A percentile compares a stretch with the other conserved stretches of the same genome.
Evolutionary conservation across 1,140 invertebrate species (phyloP).

Genomic region (Pentalonia nigronervosa): DNA sequence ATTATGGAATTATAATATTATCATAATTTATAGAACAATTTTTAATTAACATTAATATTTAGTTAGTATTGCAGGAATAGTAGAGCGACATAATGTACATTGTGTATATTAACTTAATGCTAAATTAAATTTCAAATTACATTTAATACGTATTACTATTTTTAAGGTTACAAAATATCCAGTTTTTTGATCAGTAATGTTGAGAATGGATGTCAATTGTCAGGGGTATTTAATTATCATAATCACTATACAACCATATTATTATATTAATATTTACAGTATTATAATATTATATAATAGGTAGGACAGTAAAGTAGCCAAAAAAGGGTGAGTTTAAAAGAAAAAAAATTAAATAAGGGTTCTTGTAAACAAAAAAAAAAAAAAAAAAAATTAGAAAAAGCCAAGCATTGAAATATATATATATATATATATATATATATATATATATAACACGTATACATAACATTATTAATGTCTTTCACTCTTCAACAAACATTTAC

Average conservation of each 20-base stretch:
- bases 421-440: background rate
- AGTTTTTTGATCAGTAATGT: background rate
- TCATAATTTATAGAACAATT: background rate
- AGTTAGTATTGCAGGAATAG: background rate
- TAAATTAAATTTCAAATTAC: background rate
- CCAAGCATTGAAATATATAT: background rate
- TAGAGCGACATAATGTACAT: no score
- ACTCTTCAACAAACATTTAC: constrained; percentile 11
- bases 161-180: background rate
- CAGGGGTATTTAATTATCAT: background rate
- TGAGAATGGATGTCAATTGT: background rate
- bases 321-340: background rate
- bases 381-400: background rate
- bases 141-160: background rate
- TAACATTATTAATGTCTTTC: constrained; percentile 7
- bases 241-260: background rate
- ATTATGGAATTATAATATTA: background rate
- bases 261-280: background rate
- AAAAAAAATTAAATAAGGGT: background rate
- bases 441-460: background rate
- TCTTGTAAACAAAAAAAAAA: background rate
- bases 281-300: no score
- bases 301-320: background rate
- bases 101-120: background rate
- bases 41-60: background rate